Conservation (phyloP, 2,113 vertebrate species). For the Hystrix brachyura region DNA sequence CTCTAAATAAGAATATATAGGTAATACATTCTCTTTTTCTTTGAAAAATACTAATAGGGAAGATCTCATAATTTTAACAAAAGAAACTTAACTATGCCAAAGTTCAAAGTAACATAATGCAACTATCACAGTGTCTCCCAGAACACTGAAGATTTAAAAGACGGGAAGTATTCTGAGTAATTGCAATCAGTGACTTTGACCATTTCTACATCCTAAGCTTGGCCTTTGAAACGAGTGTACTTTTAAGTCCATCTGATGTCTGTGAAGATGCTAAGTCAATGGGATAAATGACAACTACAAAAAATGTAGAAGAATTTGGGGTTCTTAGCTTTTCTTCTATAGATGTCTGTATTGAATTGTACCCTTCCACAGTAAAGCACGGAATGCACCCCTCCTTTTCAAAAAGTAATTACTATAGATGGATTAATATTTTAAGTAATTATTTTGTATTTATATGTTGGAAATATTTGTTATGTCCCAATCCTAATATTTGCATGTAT, state of each 20-base stretch:
- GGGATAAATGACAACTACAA: background rate
- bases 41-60: background rate
- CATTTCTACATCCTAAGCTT: background rate
- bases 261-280: background rate
- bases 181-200: background rate
- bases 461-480: background rate
- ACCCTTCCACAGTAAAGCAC: background rate
- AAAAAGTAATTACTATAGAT: background rate
- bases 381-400: rapidly evolving
- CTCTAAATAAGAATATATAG: background rate
- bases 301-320: background rate
- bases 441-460: background rate
- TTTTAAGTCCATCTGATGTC: background rate
- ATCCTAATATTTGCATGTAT: background rate
- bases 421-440: background rate
- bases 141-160: background rate
- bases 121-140: background rate
- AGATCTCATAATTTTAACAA: background rate
- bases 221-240: background rate
- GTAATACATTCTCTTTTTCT: background rate
- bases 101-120: background rate
- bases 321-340: background rate
- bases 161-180: background rate
- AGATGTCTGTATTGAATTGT: background rate
- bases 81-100: background rate